These are phyloP conservation scores for Microplitis manilae DNA, from an alignment of 2,888 invertebrate genomes.

Conservation along the genomic window DNA sequence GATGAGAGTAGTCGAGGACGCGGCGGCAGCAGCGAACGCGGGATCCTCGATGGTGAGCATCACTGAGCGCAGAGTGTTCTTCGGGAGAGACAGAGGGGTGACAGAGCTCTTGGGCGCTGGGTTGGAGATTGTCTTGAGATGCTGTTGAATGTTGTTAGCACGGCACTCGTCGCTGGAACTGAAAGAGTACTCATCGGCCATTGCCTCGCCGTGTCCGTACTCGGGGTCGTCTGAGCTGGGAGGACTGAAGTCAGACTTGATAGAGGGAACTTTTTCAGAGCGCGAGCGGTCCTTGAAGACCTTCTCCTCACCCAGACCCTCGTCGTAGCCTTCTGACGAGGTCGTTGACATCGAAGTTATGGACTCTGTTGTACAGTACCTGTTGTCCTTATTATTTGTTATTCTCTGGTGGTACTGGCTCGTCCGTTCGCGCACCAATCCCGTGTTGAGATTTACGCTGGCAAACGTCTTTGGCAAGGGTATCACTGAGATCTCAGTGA, in stretches of 20 bases:
- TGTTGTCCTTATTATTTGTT: constrained; percentile 65
- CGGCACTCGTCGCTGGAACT: constrained; percentile 73
- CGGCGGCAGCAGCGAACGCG: constrained; percentile 82
- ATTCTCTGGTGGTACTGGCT: constrained; percentile 72
- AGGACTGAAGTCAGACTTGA: constrained; percentile 69
- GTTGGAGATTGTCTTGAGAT: constrained; percentile 59
- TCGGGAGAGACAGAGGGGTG: constrained; percentile 54
- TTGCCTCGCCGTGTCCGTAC: constrained; percentile 77
- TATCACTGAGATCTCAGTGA: constrained; percentile 78
- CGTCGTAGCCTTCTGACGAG: constrained; percentile 71
- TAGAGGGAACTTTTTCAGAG: constrained; percentile 73
- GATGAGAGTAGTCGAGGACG: constrained; percentile 79
- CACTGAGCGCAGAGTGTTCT: constrained; percentile 70
- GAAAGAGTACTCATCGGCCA: constrained; percentile 74
- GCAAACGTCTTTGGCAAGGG: constrained; percentile 75
- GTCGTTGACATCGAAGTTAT: constrained; percentile 70
- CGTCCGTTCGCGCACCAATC: constrained; percentile 73
- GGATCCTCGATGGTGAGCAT: constrained; percentile 81
- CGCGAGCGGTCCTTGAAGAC: constrained; percentile 80
- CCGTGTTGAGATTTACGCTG: constrained; percentile 65
- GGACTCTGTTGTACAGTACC: constrained; percentile 58
- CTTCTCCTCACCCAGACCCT: constrained; percentile 79
- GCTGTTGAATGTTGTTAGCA: constrained; percentile 53
- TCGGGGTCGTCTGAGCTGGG: constrained; percentile 74
- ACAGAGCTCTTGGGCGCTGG: constrained; percentile 55